Conservation (phyloP, 2,888 invertebrate species). For the Acutogordius australiensis region DNA sequence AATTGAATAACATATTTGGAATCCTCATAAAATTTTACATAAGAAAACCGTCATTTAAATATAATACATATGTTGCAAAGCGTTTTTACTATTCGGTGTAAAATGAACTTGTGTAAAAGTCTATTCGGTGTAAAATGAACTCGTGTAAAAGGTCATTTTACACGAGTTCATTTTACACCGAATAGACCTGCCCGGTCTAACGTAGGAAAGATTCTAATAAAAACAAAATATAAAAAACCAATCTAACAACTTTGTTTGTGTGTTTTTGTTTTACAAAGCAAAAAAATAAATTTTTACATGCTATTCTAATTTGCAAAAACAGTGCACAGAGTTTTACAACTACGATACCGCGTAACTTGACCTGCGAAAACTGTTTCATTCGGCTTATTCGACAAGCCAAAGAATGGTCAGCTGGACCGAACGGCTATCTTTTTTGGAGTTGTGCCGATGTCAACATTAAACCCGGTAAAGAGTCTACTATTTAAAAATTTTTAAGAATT, state of each 20-base stretch:
- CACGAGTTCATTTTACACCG: too few relatives aligned
- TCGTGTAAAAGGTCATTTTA: too few relatives aligned
- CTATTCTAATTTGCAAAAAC: slow-evolving; percentile 15
- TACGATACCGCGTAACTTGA: slow-evolving; percentile 45
- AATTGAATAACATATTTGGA: too few relatives aligned
- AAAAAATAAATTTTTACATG: neutral
- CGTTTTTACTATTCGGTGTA: too few relatives aligned
- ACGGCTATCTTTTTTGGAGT: slow-evolving; percentile 62
- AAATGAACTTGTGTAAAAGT: too few relatives aligned
- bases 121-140: too few relatives aligned
- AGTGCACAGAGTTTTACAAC: slow-evolving; percentile 55
- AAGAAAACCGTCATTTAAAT: too few relatives aligned
- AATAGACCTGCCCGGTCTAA: too few relatives aligned
- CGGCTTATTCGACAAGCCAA: slow-evolving; percentile 57
- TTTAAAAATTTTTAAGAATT: too few relatives aligned
- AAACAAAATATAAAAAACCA: neutral
- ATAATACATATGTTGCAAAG: too few relatives aligned
- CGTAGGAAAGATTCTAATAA: too few relatives aligned
- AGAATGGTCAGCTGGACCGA: slow-evolving; percentile 37
- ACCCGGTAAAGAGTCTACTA: slow-evolving; percentile 11
- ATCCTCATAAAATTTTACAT: too few relatives aligned
- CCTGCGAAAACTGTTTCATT: slow-evolving; percentile 59
- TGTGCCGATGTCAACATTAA: slow-evolving; percentile 46
- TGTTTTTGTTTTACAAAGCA: neutral
- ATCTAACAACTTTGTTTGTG: neutral